Conservation (phyloP, 1,140 invertebrate genomes). For the Camponotus pennsylvanicus region DNA sequence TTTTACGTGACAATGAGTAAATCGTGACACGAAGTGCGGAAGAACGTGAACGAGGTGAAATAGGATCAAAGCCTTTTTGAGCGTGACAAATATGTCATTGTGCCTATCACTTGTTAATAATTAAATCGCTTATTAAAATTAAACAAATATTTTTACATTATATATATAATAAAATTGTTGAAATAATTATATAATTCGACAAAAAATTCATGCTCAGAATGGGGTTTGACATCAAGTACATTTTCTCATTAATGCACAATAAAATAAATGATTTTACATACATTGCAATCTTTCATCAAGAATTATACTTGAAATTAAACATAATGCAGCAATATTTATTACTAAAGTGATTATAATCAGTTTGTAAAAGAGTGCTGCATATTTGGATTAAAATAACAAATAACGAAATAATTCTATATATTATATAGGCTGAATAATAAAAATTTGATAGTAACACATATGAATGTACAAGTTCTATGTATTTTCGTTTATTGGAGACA, state of each 20-base stretch:
- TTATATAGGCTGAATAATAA: neutral
- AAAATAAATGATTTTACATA: constrained; percentile 19
- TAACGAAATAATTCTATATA: neutral
- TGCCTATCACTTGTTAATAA: neutral
- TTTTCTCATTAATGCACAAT: neutral
- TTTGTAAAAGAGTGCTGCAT: constrained; percentile 7
- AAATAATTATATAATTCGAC: neutral
- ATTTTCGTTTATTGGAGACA: constrained; percentile 22
- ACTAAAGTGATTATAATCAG: neutral
- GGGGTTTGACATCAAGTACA: neutral
- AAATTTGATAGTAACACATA: constrained; percentile 11
- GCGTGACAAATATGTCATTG: constrained; percentile 59
- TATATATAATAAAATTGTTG: neutral
- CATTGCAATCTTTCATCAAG: constrained; percentile 9
- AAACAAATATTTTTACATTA: too few relatives aligned
- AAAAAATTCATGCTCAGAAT: constrained; percentile 1
- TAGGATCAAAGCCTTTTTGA: constrained; percentile 56
- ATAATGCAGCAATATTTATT: neutral
- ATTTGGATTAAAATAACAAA: neutral
- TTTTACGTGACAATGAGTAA: constrained; percentile 50
- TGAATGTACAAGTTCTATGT: constrained; percentile 13
- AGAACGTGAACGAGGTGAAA: constrained; percentile 68
- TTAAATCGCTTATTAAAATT: neutral
- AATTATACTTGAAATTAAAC: neutral
- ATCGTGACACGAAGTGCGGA: constrained; percentile 64